Base-by-base conservation (phyloP, 2,113 vertebrate species). In the Holacanthus passer region DNA sequence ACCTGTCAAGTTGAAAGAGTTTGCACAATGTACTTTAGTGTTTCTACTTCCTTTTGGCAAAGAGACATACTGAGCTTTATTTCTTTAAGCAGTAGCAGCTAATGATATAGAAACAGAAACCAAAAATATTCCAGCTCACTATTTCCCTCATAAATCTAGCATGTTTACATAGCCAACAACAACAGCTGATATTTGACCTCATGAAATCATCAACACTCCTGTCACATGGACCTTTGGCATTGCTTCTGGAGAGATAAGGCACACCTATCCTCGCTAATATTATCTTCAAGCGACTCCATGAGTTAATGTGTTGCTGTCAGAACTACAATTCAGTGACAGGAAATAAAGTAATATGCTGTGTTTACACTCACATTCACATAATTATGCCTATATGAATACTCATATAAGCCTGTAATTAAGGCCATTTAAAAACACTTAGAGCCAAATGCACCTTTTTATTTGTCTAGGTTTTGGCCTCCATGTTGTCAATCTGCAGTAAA, bases 141-240 rank as follows among this genome's bases (percentile, higher is more conserved):
- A 50, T 47, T 11, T 16, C 22, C 45, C 14, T 14, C 47, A 50
- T 29, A 22, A 58, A 75, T 35, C 19, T 20, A 14, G 13, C 17
- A 22, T 55, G 39, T 72, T 78, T 56, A 74, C 58, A 81, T 22
- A 47, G 8, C 31, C 68, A 64, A 7, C 24, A 52, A 63, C 53
- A 58, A 50, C 35, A 68, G 12, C 19, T 79, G 83, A 82, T 79
- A 64, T 83, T 67, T 82, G 74, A 88, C 85, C 73, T 78, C 66
- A 43, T 77, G 48, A 41, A 70, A 66, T 85, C 71, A 69, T 71
- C 70, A 69, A 47, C 67, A 35, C 47, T 45, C 59, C 31, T 89
- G 87, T 69, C 89, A 87, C 58, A 59, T 75, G 82, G 89, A 94
- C 92, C 85, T 95, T 95, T 90, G 92, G 47, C 83, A 83, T 77